phyloP scores from a whole-genome alignment of 2,797 vertebrate species.

The Sylvilagus floridanus region DNA sequence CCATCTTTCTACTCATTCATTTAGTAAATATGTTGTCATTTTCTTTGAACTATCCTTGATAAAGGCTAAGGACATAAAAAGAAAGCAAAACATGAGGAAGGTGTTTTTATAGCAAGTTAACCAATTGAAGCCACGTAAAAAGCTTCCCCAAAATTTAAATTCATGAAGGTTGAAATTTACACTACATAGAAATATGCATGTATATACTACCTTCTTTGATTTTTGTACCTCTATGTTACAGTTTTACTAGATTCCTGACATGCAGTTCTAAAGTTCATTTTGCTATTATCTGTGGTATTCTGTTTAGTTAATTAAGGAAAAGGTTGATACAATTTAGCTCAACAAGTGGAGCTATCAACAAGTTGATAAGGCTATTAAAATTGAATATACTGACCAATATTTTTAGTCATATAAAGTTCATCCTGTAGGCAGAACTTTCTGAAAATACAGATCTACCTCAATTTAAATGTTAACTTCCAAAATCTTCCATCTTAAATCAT shows the following conservation, averaged over 20 bases:
- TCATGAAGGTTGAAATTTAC: background rate
- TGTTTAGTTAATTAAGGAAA: constrained; percentile 16
- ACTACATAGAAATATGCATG: background rate
- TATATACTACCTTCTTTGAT: background rate
- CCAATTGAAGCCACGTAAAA: background rate
- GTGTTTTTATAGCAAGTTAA: background rate
- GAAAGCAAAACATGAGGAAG: background rate
- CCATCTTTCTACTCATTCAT: background rate
- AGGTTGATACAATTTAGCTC: background rate
- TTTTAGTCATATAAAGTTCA: background rate
- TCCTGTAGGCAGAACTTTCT: background rate
- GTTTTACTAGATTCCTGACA: background rate
- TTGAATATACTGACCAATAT: background rate
- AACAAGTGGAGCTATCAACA: background rate
- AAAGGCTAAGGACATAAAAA: background rate
- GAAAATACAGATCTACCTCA: background rate
- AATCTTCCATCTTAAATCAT: background rate
- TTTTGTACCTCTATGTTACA: background rate
- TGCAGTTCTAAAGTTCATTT: background rate
- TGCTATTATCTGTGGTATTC: background rate
- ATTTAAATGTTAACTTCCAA: background rate
- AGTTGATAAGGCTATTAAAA: background rate
- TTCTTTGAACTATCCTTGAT: background rate
- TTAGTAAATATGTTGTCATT: constrained; percentile 33
- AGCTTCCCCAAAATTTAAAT: background rate